Evolutionary conservation across 2,113 vertebrate genomes (phyloP).

Genomic region (Neotragus pygmaeus): DNA sequence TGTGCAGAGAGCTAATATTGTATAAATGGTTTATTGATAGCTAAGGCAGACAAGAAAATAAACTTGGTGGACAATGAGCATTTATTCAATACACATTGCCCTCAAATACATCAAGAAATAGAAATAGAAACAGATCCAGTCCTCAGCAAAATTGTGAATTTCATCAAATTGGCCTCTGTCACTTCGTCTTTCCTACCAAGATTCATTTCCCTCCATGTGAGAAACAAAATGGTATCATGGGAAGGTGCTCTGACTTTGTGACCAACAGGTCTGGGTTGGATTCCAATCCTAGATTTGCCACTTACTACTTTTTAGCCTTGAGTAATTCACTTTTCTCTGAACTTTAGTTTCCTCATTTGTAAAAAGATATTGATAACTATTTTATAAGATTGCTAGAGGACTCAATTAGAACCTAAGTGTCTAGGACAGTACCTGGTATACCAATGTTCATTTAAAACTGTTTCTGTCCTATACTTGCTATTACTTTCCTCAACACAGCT

Average conservation of each 20-base stretch:
- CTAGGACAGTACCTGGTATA: not conserved
- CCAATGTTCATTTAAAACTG: not conserved
- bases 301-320: not conserved
- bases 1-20: not conserved
- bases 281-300: not conserved
- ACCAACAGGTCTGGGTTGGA: not conserved
- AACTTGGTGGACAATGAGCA: not conserved
- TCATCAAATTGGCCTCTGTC: not conserved
- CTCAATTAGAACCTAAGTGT: not conserved
- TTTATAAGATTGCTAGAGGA: not conserved
- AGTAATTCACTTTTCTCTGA: not conserved
- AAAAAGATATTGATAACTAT: not conserved
- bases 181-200: not conserved
- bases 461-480: not conserved
- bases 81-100: not conserved
- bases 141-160: not conserved
- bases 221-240: not conserved
- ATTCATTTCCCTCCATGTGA: not conserved
- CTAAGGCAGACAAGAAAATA: not conserved
- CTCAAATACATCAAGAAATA: not conserved
- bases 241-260: not conserved
- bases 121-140: not conserved
- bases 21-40: not conserved
- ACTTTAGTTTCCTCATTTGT: not conserved
- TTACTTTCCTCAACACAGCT: not conserved